Evolutionary conservation across 2,797 vertebrate species (phyloP), one percentile per base, ranked within the genome.

Genomic region (Petrocephalus schoutedeni): DNA sequence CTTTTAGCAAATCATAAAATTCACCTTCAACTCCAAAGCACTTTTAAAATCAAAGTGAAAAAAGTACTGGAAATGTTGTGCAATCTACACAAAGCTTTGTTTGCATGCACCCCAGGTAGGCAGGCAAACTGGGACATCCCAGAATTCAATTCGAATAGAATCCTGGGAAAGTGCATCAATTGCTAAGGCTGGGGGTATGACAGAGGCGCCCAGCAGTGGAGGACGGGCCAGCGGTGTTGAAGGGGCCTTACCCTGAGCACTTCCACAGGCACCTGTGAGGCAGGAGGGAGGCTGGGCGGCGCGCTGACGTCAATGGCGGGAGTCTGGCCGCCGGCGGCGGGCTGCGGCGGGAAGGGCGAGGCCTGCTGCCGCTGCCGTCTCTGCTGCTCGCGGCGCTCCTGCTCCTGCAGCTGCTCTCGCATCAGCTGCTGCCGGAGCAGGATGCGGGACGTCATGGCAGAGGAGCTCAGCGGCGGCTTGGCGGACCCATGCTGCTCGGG

Each of bases 381-480:
- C 61, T 28, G 61, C 95, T 97, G 97, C 93, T 99, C 98, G 89
- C 97, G 95, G 87, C 97, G 96, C 94, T 99, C 98, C 93, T 99
- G 98, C 94, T 99, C 97, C 95, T 98, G 97, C 92, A 99, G 97
- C 96, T 99, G 98, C 95, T 99, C 98, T 92, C 98, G 97, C 98
- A 99, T 99, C 96, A 99, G 96, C 96, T 99, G 98, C 94, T 99
- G 98, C 89, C 98, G 97, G 95, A 99, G 95, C 95, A 98, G 94
- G 95, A 99, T 97, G 91, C 98, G 97, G 94, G 98, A 99, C 94
- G 98, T 98, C 96, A 98, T 96, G 93, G 95, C 96, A 91, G 98
- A 97, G 95, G 97, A 97, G 96, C 96, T 96, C 97, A 97, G 95
- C 71, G 97, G 97, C 94, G 98, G 97, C 95, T 98, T 98, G 94